Conservation (phyloP, 1,140 invertebrate genomes). For the Lepidotrigona ventralis region DNA sequence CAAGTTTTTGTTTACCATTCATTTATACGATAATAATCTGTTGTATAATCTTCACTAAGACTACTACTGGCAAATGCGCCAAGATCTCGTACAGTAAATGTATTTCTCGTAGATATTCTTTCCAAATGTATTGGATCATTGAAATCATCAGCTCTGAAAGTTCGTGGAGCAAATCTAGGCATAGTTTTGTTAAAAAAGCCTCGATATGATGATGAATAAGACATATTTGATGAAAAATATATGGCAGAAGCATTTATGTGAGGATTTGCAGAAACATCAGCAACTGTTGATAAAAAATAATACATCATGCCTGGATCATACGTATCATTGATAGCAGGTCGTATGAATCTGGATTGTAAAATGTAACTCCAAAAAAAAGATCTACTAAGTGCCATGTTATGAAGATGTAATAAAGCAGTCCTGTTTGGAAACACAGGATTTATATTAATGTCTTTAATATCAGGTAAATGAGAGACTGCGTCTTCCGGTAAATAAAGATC, state of each 20-base stretch:
- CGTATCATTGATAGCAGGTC: conserved; percentile 93
- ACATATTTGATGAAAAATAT: conserved; percentile 96
- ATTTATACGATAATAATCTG: conserved; percentile 94
- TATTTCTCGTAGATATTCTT: conserved; percentile 94
- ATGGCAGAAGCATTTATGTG: conserved; percentile 96
- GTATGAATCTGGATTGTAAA: conserved; percentile 93
- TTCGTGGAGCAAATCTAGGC: conserved; percentile 96
- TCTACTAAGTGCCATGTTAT: conserved; percentile 96
- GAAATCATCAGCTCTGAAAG: conserved; percentile 94
- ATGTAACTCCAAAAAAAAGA: conserved; percentile 98
- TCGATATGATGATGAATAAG: conserved; percentile 96
- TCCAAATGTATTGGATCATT: conserved; percentile 96
- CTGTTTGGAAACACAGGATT: conserved; percentile 97
- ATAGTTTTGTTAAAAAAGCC: conserved; percentile 99
- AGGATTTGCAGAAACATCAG: conserved; percentile 96
- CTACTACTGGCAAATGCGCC: conserved; percentile 89
- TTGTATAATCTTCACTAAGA: conserved; percentile 92
- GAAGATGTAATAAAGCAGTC: conserved; percentile 94
- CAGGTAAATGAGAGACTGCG: conserved; percentile 93
- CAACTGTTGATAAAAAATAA: conserved; percentile 96
- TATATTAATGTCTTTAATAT: conserved; percentile 96
- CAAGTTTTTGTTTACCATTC: conserved; percentile 86
- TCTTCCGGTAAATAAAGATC: conserved; percentile 92
- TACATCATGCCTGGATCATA: conserved; percentile 99
- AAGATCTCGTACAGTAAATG: conserved; percentile 90